Base-by-base conservation (phyloP, 2,797 vertebrate genomes). In the Morelia viridis region DNA sequence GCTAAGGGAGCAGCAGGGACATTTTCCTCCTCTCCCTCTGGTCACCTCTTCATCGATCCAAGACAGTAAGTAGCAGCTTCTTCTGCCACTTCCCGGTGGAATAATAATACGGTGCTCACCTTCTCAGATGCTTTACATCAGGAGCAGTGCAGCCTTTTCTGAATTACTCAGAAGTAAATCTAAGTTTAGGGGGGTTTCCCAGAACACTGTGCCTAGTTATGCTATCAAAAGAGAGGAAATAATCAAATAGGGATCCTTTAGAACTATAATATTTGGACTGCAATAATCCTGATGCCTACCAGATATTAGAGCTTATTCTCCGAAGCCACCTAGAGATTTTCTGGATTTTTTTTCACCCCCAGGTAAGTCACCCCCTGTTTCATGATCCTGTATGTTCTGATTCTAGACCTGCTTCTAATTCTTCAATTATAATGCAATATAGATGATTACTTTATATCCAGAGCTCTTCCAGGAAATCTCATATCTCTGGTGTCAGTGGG, bases 121-220 rank as follows among this genome's bases (percentile, higher is more conserved):
- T 92, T 93, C 95, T 92, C 92, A 89, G 1, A 15, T 31, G 91
- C 60, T 64, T 94, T 95, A 13, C 94, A 86, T 89, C 91, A 91
- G 94, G 94, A 92, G 35, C 31, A 76, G 5, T 4, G n/a, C 65
- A 46, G 24, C 24, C 88, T 58, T 90, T 60, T 90, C 0, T 26
- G 9, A 41, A 76, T 17, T 41, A 31, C 31, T 41, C 57, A 41
- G 85, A 87, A 41, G 57, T 41, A 61, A 61, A 58, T 10, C 19
- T 35, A 13, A 87, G 22, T 61, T 61, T 19, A 31, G 10, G 22
- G 31, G 57, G 9, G 57, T n/a, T n/a, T 3, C 12, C 65, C n/a
- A 57, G n/a, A 56, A 26, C 28, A 50, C 24, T 28, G 31, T 7
- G 56, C 9, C 11, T 46, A 61, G 56, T 5, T 17, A 71, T 35